These are phyloP conservation scores for Orthosia cruda DNA, from an alignment of 2,888 invertebrate genomes.

Conservation along the genomic window DNA sequence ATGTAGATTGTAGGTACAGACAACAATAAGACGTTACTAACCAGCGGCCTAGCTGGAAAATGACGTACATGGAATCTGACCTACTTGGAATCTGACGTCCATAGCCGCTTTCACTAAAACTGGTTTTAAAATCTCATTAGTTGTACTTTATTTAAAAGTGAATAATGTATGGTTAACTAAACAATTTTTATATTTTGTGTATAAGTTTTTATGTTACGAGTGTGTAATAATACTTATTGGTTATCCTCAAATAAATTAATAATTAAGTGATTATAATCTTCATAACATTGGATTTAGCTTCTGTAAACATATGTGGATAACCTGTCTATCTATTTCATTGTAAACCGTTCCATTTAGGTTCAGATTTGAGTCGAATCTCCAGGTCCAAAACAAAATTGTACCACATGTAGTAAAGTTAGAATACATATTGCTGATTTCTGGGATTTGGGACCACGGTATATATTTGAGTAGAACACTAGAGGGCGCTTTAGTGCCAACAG, in stretches of 20 bases:
- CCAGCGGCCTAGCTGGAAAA: too few relatives aligned
- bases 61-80: too few relatives aligned
- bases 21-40: background rate
- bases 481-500: background rate
- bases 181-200: too few relatives aligned
- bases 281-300: background rate
- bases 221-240: too few relatives aligned
- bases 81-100: too few relatives aligned
- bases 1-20: background rate
- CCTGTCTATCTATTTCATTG: background rate
- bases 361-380: background rate
- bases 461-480: conserved; percentile 24
- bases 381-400: conserved; percentile 9
- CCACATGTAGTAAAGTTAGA: conserved; percentile 33
- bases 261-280: too few relatives aligned
- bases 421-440: conserved; percentile 56
- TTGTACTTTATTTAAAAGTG: background rate
- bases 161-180: too few relatives aligned
- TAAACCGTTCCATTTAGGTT: background rate
- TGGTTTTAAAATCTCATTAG: background rate
- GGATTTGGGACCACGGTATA: conserved; percentile 1
- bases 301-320: background rate
- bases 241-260: too few relatives aligned
- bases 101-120: background rate
- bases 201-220: too few relatives aligned